Conservation (phyloP, 2,888 invertebrate species). For the Allophyes oxyacanthae region DNA sequence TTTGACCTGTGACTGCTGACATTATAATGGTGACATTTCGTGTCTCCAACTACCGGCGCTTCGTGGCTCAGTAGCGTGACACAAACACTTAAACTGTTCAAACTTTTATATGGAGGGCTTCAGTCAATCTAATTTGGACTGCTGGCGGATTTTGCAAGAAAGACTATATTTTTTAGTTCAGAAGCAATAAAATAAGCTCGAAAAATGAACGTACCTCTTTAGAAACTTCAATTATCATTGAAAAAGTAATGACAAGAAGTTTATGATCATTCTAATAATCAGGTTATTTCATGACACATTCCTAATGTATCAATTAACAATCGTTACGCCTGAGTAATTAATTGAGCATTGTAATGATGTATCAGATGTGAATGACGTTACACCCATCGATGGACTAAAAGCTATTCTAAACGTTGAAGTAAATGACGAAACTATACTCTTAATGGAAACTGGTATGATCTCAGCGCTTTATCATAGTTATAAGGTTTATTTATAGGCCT, state of each 20-base stretch:
- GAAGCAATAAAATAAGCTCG: conserved; percentile 5
- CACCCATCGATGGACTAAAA: conserved; percentile 2
- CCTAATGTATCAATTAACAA: conserved; percentile 7
- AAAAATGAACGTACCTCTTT: too few relatives aligned
- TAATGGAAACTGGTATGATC: conserved; percentile 33
- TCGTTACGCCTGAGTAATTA: conserved; percentile 3
- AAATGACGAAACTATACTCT: conserved; percentile 18
- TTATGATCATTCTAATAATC: neutral
- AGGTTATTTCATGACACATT: conserved; percentile 15
- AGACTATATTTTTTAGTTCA: conserved; percentile 13
- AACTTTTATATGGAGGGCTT: conserved; percentile 60
- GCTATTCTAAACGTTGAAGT: conserved; percentile 21
- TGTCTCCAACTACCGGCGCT: conserved; percentile 54
- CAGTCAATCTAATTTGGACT: conserved; percentile 57
- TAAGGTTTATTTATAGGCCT: conserved; percentile 64
- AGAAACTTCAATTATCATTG: neutral
- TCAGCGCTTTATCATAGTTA: conserved; percentile 38
- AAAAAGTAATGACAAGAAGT: neutral
- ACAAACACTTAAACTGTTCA: conserved; percentile 60
- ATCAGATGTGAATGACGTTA: conserved; percentile 21
- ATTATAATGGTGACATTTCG: conserved; percentile 70
- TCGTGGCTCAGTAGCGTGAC: conserved; percentile 62
- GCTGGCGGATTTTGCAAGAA: conserved; percentile 18
- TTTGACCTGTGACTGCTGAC: conserved; percentile 60
- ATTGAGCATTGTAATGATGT: neutral